Evolutionary conservation across 1,140 invertebrate species (phyloP).

Genomic region (Dryas iulia): DNA sequence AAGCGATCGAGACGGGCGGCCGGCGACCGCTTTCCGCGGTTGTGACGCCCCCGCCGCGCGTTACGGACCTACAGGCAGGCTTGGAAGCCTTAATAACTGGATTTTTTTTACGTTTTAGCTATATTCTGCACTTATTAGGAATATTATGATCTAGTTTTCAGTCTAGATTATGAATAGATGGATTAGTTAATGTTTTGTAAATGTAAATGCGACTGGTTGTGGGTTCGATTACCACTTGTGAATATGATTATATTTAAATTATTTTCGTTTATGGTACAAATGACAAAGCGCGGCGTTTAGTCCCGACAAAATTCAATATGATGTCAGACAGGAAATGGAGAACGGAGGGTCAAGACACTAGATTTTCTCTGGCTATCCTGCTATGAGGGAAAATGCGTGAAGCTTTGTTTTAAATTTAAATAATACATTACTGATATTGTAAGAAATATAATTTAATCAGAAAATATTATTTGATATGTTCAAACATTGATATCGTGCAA

Average conservation of each 20-base stretch:
- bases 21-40: conserved; percentile 49
- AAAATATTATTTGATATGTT: no score
- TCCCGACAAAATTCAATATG: not conserved
- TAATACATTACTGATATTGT: no score
- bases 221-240: no score
- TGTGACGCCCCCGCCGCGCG: conserved; percentile 53
- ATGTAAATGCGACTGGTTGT: no score
- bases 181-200: no score
- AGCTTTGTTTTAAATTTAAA: no score
- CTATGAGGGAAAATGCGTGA: not conserved
- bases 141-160: not conserved
- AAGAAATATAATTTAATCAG: no score
- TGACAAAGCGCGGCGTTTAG: not conserved
- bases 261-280: not conserved
- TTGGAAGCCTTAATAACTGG: not conserved
- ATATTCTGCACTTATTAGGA: not conserved
- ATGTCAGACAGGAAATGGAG: not conserved
- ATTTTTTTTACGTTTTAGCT: not conserved
- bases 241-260: no score
- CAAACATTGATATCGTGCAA: no score
- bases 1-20: conserved; percentile 39
- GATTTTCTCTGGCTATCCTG: not conserved
- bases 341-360: not conserved
- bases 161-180: no score
- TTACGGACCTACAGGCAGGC: not conserved